These are phyloP conservation scores for Anoplophora glabripennis DNA, from an alignment of 1,140 invertebrate genomes.

Conservation along the genomic window DNA sequence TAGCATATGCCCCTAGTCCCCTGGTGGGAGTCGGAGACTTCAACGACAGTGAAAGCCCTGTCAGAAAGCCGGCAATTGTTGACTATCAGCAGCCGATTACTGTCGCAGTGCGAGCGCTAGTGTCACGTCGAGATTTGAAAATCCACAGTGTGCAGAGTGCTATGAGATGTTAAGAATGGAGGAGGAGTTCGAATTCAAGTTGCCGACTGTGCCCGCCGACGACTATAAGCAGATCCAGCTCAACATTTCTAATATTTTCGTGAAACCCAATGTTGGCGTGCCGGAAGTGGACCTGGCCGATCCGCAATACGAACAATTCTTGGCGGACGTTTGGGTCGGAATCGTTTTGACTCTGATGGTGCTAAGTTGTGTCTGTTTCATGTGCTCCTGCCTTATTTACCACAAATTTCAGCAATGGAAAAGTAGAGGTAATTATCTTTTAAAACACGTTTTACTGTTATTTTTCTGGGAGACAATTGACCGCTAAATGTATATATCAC, in stretches of 20 bases:
- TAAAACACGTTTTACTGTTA: too few relatives aligned
- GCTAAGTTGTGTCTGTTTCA: constrained; percentile 58
- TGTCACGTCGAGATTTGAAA: too few relatives aligned
- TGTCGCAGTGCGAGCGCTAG: too few relatives aligned
- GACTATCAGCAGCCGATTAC: too few relatives aligned
- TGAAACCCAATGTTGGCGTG: constrained; percentile 5
- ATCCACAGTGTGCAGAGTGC: too few relatives aligned
- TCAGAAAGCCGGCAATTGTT: too few relatives aligned
- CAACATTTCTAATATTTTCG: constrained; percentile 23
- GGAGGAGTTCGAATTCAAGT: constrained; percentile 3
- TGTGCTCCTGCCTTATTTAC: constrained; percentile 60
- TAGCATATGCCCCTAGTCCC: too few relatives aligned
- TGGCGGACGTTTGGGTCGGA: constrained; percentile 62
- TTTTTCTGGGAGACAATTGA: too few relatives aligned
- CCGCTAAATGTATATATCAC: too few relatives aligned
- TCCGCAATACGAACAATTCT: constrained; percentile 49
- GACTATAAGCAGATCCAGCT: constrained; percentile 13
- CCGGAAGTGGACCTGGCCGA: constrained; percentile 30
- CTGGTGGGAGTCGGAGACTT: too few relatives aligned
- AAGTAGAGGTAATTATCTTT: constrained; percentile 55
- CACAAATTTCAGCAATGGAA: constrained; percentile 67
- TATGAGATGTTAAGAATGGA: constrained; percentile 9
- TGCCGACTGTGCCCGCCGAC: neutral
- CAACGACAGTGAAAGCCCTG: too few relatives aligned
- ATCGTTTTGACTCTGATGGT: constrained; percentile 59